Evolutionary conservation across 2,113 vertebrate species (phyloP).

Genomic region (Ictidomys tridecemlineatus): DNA sequence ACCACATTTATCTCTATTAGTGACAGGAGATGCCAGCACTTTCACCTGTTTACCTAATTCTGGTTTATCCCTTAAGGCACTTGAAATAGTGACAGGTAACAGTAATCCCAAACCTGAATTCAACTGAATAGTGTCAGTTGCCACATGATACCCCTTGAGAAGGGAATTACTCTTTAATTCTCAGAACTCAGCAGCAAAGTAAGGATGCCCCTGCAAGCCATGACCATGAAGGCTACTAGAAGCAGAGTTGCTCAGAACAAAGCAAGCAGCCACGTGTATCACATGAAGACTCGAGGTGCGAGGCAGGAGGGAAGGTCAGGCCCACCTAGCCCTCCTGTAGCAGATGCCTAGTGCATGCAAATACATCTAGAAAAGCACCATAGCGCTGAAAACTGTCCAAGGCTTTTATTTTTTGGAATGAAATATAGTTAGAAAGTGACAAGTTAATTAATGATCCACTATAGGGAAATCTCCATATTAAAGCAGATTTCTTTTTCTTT

Average conservation of each 20-base stretch:
- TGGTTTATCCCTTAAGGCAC: neutral
- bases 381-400: neutral
- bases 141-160: neutral
- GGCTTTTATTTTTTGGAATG: neutral
- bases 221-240: too few species aligned
- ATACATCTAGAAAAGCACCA: neutral
- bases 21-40: neutral
- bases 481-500: slow-evolving; percentile 27
- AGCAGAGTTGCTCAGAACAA: neutral
- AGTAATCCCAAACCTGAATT: too few species aligned
- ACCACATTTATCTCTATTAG: neutral
- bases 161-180: neutral
- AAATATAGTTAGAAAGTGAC: neutral
- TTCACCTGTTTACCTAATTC: neutral
- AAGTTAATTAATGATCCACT: neutral
- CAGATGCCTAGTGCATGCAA: accelerated
- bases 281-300: accelerated
- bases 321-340: neutral
- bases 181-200: neutral
- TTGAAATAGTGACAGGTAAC: neutral
- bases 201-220: neutral
- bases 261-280: neutral
- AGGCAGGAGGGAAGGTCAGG: neutral
- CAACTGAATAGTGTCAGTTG: too few species aligned
- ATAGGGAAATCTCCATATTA: neutral